Base-by-base conservation (phyloP, 2,888 invertebrate genomes). In the Brassicogethes aeneus region DNA sequence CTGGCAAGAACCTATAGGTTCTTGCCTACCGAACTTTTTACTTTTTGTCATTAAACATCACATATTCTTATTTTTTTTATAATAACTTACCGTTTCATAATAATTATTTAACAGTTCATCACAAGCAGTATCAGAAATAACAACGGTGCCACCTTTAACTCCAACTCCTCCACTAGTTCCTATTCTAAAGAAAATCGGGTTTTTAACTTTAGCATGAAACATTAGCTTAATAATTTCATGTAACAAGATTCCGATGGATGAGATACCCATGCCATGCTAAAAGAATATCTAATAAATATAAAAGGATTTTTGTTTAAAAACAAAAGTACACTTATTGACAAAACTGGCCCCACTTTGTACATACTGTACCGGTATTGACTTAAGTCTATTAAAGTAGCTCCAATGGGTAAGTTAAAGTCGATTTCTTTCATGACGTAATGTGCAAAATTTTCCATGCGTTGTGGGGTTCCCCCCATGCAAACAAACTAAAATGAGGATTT, bases 191-290 rank as follows among this genome's bases (percentile, higher is more conserved):
- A 96, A 93, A 41, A 91, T 75, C 0, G 95, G 93, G 66, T 92
- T 90, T 46, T 76, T 77, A 47, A 81, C 85, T 62, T 79, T 84
- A 31, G 97, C 93, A 66, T 93, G 90, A 68, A 88, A 86, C 85
- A 99, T 88, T 56, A 99, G 73, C 70, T 99, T 99, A 62, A 96
- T 91, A 47, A 94, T 75, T 73, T 99, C 97, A 66, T 96, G 93
- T 43, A 99, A 78, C 40, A 97, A 75, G 53, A 99, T 95, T 38
- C 92, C 90, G 40, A 96, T 82, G 0, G 97, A 97, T 3, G 97
- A 93, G 40, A 91, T 85, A 3, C 97, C 99, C 90, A 99, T 99
- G 42, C 97, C 99, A 63, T 99, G 99, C 91, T 93, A 71, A 1
- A 72, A 66, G 15, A 36, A 10, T 10, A 32, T 32, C 5, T 32